Conservation (phyloP, 2,797 vertebrate species). For the Astyanax mexicanus region DNA sequence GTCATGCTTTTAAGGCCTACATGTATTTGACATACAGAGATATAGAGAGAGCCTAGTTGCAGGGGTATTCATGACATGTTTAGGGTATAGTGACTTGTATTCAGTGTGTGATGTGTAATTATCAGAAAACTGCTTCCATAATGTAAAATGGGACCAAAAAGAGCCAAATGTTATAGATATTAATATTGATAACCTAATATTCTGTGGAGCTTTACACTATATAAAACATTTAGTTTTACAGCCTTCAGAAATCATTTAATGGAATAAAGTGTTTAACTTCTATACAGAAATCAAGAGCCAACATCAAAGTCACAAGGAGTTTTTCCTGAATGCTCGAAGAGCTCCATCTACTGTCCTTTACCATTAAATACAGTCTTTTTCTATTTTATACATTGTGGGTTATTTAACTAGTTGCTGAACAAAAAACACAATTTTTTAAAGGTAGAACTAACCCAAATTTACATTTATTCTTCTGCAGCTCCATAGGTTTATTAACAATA, state of each 20-base stretch:
- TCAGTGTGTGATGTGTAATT: slow-evolving; percentile 34
- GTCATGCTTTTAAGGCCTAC: background rate
- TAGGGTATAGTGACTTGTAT: slow-evolving; percentile 15
- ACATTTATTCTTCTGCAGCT: too few species aligned
- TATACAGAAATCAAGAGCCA: background rate
- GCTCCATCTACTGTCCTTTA: slow-evolving; percentile 21
- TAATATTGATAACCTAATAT: too few species aligned
- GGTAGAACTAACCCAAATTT: too few species aligned
- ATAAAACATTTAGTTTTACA: background rate
- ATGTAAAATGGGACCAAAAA: background rate
- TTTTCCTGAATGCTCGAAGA: background rate
- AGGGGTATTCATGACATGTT: slow-evolving; percentile 36
- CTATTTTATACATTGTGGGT: background rate
- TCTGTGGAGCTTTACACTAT: too few species aligned
- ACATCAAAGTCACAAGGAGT: background rate
- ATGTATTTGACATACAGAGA: background rate
- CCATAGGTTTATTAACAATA: too few species aligned
- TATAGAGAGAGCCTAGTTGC: background rate
- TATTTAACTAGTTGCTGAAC: too few species aligned
- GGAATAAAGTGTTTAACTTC: background rate
- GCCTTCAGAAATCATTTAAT: background rate
- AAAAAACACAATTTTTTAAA: too few species aligned
- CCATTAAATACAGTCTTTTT: background rate
- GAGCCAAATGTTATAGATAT: background rate
- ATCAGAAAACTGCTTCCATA: background rate